Base-by-base conservation (phyloP, 2,113 vertebrate genomes). In the Tetrax tetrax region DNA sequence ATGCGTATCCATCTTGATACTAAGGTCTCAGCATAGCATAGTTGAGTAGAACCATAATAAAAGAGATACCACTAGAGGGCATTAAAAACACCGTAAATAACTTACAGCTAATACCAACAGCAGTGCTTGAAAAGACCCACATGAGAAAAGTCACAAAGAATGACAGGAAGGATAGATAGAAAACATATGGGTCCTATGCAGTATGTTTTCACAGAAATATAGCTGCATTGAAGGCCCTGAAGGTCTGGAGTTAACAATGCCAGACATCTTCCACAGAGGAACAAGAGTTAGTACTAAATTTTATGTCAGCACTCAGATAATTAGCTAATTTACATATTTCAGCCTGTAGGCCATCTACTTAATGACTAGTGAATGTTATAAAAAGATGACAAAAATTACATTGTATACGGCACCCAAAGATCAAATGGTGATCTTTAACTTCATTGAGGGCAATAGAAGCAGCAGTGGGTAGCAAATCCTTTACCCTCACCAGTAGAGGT, bases 301-400 rank as follows among this genome's bases (percentile, higher is more conserved):
- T 89, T 92, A 48, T 97, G 80, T 93, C 89, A 91, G 89, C 33
- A 48, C 60, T 91, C 71, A 85, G 94, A 97, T 97, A 96, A 97
- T 96, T 92, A 97, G 90, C 84, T 96, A 80, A 94, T 97, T 97
- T 97, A 74, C 97, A 97, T 97, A 97, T 94, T 96, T 96, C 72
- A 74, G 53, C 90, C 95, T 95, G 56, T 95, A 77, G 94, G 90
- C 66, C 79, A 38, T 90, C 95, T 90, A 87, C 59, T 92, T 95
- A 95, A 92, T 96, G 93, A 89, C 70, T 96, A 90, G 74, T 59
- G 75, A 96, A 89, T 56, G 68, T 63, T 95, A 63, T 71, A 87
- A 92, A 93, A 92, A 76, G 47, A 71, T 92, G 86, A 83, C 74
- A 96, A 96, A 94, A 92, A 87, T 86, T 93, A 79, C 12, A 4